A percentile compares a stretch with the other conserved stretches of the same genome.
Evolutionary conservation across 2,797 vertebrate species (phyloP).

Genomic region (Typhlichthys subterraneus): DNA sequence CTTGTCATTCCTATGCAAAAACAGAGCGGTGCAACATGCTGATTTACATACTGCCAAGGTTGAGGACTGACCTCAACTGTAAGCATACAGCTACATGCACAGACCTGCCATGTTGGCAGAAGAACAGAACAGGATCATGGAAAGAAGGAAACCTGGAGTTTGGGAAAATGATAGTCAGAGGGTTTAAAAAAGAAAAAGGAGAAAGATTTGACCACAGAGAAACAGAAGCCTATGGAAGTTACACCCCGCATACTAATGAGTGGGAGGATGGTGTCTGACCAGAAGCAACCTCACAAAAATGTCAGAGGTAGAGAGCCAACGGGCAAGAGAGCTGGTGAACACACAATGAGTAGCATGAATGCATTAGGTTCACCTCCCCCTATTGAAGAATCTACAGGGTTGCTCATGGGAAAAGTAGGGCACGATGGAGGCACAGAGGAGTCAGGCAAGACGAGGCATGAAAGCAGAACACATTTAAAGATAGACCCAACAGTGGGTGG

Average conservation of each 20-base stretch:
- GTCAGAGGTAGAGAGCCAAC: conserved; percentile 11
- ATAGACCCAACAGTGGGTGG: conserved; percentile 38
- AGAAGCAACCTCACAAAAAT: conserved; percentile 10
- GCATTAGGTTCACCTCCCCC: conserved; percentile 11
- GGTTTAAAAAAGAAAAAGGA: neutral
- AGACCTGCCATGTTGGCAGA: conserved; percentile 6
- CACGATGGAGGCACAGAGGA: conserved; percentile 25
- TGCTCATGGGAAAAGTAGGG: conserved; percentile 51
- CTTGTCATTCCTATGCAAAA: neutral
- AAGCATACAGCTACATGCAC: conserved; percentile 21
- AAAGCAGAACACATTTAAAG: conserved; percentile 27
- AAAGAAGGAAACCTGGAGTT: neutral
- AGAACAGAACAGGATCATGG: neutral
- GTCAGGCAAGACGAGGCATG: conserved; percentile 3
- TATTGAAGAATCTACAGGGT: conserved; percentile 51
- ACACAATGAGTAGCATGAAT: conserved; percentile 10
- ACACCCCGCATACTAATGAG: conserved; percentile 13
- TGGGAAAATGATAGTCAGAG: neutral
- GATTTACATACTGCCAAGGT: conserved; percentile 37
- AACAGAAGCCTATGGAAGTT: neutral
- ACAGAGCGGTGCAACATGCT: conserved; percentile 2
- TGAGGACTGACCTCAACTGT: conserved; percentile 23
- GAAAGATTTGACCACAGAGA: neutral
- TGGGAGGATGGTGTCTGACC: neutral
- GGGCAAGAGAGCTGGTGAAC: conserved; percentile 1